phyloP scores from a whole-genome alignment of 2,113 vertebrate genomes.

The Vulpes lagopus region DNA sequence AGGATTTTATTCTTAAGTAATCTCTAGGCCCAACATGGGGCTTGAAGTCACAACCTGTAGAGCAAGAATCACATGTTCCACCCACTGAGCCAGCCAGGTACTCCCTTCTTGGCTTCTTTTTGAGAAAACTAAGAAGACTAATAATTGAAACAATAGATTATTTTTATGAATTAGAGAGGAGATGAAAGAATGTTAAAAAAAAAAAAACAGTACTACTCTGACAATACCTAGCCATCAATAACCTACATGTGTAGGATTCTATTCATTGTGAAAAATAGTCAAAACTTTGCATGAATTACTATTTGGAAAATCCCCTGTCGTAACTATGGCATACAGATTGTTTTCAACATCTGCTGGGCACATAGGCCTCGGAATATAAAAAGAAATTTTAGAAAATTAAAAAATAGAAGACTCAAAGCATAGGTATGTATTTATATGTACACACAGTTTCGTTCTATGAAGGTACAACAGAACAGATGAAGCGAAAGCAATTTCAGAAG shows the following conservation, averaged over 20 bases:
- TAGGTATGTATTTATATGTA: neutral
- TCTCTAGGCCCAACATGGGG: neutral
- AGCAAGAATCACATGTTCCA: neutral
- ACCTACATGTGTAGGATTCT: neutral
- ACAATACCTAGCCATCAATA: neutral
- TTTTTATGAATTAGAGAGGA: neutral
- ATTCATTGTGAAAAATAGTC: neutral
- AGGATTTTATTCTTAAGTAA: neutral
- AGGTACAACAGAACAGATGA: neutral
- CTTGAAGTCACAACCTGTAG: neutral
- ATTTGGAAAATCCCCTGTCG: neutral
- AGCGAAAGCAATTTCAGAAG: neutral
- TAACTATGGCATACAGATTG: neutral
- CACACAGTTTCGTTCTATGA: neutral
- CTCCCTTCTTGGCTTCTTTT: neutral
- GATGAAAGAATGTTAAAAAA: neutral
- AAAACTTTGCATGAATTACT: neutral
- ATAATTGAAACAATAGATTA: neutral
- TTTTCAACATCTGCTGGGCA: neutral
- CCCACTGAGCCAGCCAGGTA: neutral
- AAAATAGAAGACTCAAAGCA: neutral
- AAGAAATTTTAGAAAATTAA: neutral
- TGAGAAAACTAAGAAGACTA: slow-evolving; percentile 17
- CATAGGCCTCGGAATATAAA: neutral
- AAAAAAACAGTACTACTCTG: neutral